Evolutionary conservation across 35 echinoderm and acorn worm genomes (phyloP), one percentile per base, ranked within the genome.

Genomic region (Holothuria glaberrima): DNA sequence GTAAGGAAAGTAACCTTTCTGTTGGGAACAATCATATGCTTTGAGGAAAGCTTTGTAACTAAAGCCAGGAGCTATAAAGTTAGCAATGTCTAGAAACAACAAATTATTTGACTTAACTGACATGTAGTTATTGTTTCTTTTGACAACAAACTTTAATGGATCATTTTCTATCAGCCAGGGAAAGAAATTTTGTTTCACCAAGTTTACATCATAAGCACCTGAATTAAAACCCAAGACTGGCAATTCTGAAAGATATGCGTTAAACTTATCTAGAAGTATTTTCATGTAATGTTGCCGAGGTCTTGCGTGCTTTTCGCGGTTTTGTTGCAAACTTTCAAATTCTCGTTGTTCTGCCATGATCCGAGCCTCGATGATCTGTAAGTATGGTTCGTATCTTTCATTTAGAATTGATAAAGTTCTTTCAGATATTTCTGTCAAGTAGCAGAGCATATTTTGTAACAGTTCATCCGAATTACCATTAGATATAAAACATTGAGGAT

Each of bases 1-100:
- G 36, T 88, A 92, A 1, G 91, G 91, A 62, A 92, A 92, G 56
- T 87, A 92, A 0, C 86, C 90, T 58, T 85, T 91, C 7, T 48
- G 0, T 54, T 44, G 35, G 3, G 34, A 19, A 57, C 90, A 91
- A 31, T 91, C 73, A 57, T 73, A 91, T 13, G 80, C 66, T 44
- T 91, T 86, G 1, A 86, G 64, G 36, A 91, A 91, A 24, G 41
- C 33, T 12, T 70, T 68, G 34, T 86, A 91, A 30, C 35, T 82
- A 50, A 91, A 74, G 14, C 30, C 67, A 30, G 81, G 90, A 5
- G 90, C 67, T 0, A 86, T 30, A 26, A 50, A 91, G 36, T 91
- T 86, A 9, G 24, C 20, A 59, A 91, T 86, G 58, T 91, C 67
- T 0, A 86, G 63, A 20, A 91, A 85, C 14, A 30, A 30, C 24